These are phyloP conservation scores for Callipepla squamata DNA, from an alignment of 2,113 vertebrate genomes.

Conservation along the genomic window DNA sequence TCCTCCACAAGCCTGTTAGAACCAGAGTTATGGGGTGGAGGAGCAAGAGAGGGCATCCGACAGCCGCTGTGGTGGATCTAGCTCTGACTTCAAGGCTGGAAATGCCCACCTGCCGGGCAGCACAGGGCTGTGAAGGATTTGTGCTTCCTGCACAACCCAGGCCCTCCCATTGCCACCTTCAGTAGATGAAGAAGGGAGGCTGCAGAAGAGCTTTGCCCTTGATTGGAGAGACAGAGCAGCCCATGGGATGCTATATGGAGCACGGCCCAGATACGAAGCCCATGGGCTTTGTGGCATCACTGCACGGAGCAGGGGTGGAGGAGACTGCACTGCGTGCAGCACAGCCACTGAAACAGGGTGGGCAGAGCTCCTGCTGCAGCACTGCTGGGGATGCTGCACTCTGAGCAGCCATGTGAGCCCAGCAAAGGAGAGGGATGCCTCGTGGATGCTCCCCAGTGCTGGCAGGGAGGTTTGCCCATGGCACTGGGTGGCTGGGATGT, in stretches of 20 bases:
- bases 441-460: not conserved
- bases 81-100: not conserved
- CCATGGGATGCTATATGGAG: slow-evolving; percentile 44
- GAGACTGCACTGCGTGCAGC: not conserved
- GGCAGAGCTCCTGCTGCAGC: slow-evolving; percentile 7
- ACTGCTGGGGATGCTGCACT: not conserved
- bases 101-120: rapidly evolving
- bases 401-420: rapidly evolving
- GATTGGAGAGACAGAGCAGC: not conserved
- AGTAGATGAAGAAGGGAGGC: not conserved
- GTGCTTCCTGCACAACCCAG: not conserved
- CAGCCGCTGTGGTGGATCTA: not conserved
- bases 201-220: slow-evolving; percentile 41
- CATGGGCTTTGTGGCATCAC: not conserved
- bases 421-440: not conserved
- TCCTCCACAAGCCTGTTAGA: not conserved
- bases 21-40: not conserved
- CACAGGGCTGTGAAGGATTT: not conserved
- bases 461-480: not conserved
- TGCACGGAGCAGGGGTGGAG: slow-evolving; percentile 23
- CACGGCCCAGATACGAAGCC: slow-evolving; percentile 35
- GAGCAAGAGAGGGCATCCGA: not conserved
- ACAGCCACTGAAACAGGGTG: not conserved
- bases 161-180: not conserved
- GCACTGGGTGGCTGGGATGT: not conserved